phyloP scores from a whole-genome alignment of 2,888 invertebrate species.

The Lithophane leautieri region DNA sequence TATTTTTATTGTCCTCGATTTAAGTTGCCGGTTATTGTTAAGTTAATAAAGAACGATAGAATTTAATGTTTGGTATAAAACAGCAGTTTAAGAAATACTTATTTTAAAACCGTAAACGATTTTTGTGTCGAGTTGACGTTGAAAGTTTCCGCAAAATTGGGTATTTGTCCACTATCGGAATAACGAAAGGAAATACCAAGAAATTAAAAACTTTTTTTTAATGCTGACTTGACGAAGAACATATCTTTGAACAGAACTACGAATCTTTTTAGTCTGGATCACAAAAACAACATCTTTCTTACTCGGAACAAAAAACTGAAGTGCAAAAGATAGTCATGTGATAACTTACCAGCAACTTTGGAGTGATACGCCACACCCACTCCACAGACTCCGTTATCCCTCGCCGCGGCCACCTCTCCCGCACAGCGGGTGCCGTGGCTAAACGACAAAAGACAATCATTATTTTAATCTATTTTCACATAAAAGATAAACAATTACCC shows the following conservation, averaged over 20 bases:
- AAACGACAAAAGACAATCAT: conserved; percentile 66
- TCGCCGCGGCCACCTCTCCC: conserved; percentile 99
- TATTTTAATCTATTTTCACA: not conserved
- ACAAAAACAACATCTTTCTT: not conserved
- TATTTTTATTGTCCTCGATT: not conserved
- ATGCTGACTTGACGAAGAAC: not conserved
- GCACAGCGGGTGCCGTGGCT: conserved; percentile 99
- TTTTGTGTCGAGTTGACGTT: not conserved
- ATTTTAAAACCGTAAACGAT: not conserved
- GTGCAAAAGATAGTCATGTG: not conserved
- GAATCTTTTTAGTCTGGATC: not conserved
- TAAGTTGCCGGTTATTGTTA: not conserved
- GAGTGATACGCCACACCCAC: conserved; percentile 99
- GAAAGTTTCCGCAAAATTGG: too few species aligned
- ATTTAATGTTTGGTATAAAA: not conserved
- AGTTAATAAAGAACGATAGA: not conserved
- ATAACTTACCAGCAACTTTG: conserved; percentile 96
- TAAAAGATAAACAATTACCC: not conserved
- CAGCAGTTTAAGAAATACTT: not conserved
- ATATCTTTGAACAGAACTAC: not conserved
- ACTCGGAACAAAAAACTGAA: not conserved
- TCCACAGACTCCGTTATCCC: conserved; percentile 99
- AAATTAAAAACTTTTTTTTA: not conserved
- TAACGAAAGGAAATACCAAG: not conserved
- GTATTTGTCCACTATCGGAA: not conserved